These are phyloP conservation scores for Ammodytes marinus DNA, from an alignment of 2,113 vertebrate species.

Conservation along the genomic window DNA sequence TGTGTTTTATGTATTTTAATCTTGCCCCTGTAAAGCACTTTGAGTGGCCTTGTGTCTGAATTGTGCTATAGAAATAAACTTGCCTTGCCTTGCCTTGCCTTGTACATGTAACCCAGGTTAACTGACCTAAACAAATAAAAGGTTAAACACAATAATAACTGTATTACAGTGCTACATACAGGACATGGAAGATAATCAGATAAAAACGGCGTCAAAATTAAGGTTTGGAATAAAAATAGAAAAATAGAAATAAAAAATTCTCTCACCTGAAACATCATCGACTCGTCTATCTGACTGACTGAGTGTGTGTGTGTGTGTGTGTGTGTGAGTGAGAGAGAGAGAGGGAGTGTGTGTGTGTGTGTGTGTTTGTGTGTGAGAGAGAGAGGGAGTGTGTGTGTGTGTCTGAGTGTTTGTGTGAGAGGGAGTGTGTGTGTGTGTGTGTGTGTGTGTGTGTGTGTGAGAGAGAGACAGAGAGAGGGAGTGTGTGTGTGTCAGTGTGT, in stretches of 20 bases:
- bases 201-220: not conserved
- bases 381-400: not conserved
- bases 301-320: constrained; percentile 1
- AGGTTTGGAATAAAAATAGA: not conserved
- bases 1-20: too few relatives aligned
- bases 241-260: not conserved
- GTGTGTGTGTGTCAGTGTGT: constrained; percentile 16
- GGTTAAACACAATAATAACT: too few relatives aligned
- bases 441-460: constrained; percentile 12
- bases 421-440: constrained; percentile 25
- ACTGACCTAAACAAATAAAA: too few relatives aligned
- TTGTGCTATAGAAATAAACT: too few relatives aligned
- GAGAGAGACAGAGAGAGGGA: too few relatives aligned
- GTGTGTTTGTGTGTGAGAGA: constrained; percentile 14
- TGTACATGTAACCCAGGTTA: too few relatives aligned
- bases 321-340: not conserved
- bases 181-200: not conserved
- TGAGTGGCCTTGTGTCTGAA: too few relatives aligned
- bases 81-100: too few relatives aligned
- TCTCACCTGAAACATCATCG: constrained; percentile 66
- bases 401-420: constrained; percentile 5
- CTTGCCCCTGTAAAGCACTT: too few relatives aligned
- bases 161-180: too few relatives aligned
- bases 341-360: not conserved
- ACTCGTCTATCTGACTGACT: constrained; percentile 33